A percentile compares a stretch with the other conserved stretches of the same genome.
These are phyloP conservation scores for Rhegmatorhina hoffmannsi DNA, from an alignment of 2,113 vertebrate species.

Conservation along the genomic window DNA sequence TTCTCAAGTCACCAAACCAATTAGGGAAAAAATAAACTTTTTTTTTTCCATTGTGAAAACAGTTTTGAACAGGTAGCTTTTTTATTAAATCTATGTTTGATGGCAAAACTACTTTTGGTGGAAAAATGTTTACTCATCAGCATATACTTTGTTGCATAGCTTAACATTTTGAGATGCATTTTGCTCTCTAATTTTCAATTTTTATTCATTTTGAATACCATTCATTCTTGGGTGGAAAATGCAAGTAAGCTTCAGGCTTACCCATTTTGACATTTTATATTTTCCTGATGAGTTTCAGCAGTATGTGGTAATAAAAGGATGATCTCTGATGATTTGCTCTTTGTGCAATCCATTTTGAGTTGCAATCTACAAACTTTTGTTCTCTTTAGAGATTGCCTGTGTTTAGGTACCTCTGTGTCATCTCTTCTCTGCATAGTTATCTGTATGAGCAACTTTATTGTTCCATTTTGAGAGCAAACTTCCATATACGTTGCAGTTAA, in stretches of 20 bases:
- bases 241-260: neutral
- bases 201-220: neutral
- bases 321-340: neutral
- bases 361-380: neutral
- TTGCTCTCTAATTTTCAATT: neutral
- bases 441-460: neutral
- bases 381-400: neutral
- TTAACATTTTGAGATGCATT: neutral
- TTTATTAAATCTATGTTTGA: neutral
- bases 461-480: neutral
- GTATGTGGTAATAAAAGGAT: neutral
- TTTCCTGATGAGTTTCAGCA: neutral
- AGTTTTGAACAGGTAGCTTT: neutral
- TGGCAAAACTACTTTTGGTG: neutral
- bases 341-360: neutral
- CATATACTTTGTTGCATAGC: neutral
- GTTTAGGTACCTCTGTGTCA: neutral
- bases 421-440: neutral
- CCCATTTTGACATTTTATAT: neutral
- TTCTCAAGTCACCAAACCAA: neutral
- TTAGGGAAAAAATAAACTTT: neutral
- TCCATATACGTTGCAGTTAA: neutral
- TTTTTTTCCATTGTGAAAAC: neutral
- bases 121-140: neutral
- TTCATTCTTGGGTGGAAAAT: neutral